Conservation (phyloP, 2,888 invertebrate species). For the Pseudoips prasinana region DNA sequence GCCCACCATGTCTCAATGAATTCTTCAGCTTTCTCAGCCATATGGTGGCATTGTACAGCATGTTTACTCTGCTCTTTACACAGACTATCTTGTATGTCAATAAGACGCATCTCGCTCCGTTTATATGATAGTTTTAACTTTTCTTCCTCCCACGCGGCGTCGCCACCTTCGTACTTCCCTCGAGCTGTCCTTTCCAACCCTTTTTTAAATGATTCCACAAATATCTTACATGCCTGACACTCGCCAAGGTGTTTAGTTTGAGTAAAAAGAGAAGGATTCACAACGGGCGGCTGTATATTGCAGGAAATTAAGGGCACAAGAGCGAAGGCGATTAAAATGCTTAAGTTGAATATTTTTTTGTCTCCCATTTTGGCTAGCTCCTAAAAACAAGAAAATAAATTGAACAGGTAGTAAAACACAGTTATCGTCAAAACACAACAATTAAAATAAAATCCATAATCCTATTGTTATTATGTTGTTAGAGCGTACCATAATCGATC, state of each 20-base stretch:
- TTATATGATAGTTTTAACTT: constrained; percentile 91
- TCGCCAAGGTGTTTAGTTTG: constrained; percentile 84
- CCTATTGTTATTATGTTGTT: constrained; percentile 7
- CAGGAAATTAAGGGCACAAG: constrained; percentile 38
- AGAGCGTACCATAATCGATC: constrained; percentile 30
- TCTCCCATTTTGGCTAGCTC: constrained; percentile 37
- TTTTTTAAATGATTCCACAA: constrained; percentile 89
- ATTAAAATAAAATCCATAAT: background rate
- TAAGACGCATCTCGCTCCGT: constrained; percentile 93
- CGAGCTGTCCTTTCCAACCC: constrained; percentile 91
- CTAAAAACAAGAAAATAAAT: too few species aligned
- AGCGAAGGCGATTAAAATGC: constrained; percentile 26
- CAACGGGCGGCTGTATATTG: constrained; percentile 43
- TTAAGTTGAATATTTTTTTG: constrained; percentile 18
- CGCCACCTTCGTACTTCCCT: constrained; percentile 95
- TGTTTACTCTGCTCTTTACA: constrained; percentile 89
- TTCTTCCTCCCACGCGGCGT: constrained; percentile 96
- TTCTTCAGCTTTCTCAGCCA: constrained; percentile 92
- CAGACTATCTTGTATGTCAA: constrained; percentile 94
- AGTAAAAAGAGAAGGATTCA: constrained; percentile 52
- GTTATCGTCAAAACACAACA: too few species aligned
- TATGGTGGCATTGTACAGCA: constrained; percentile 90
- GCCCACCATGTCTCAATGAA: constrained; percentile 95
- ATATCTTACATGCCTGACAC: constrained; percentile 89
- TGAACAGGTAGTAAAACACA: too few species aligned